Conservation (phyloP, 1,140 invertebrate genomes). For the Microvelia longipes region DNA sequence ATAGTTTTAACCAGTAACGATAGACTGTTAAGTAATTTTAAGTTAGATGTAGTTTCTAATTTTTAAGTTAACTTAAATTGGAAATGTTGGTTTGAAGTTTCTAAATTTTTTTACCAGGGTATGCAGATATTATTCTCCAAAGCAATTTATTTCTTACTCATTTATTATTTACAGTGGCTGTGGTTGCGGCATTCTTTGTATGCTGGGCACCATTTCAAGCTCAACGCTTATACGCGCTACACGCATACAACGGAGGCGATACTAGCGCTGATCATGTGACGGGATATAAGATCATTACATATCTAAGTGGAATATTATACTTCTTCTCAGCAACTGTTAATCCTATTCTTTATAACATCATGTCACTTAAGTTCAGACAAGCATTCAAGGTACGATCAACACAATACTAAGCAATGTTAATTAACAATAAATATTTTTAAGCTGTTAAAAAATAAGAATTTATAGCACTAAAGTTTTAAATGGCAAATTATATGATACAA, state of each 20-base stretch:
- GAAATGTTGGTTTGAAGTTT: no score
- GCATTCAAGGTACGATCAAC: constrained; percentile 49
- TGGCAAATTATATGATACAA: not conserved
- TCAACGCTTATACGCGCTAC: constrained; percentile 63
- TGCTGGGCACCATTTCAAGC: constrained; percentile 88
- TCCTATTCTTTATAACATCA: constrained; percentile 50
- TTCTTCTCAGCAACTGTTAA: constrained; percentile 51
- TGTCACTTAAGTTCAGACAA: constrained; percentile 47
- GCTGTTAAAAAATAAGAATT: not conserved
- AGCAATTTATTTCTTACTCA: no score
- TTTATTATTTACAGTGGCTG: constrained; percentile 65
- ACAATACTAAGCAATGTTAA: no score
- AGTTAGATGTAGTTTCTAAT: no score
- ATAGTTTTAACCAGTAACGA: no score
- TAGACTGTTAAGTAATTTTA: no score
- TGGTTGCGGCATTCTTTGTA: constrained; percentile 80
- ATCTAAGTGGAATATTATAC: constrained; percentile 46
- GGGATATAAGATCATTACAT: constrained; percentile 34
- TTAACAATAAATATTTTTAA: not conserved
- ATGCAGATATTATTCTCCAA: no score
- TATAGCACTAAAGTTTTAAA: not conserved
- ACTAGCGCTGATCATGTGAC: constrained; percentile 26
- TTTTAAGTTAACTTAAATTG: no score
- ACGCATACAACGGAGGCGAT: constrained; percentile 31
- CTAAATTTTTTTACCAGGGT: no score